Evolutionary conservation across 2,888 invertebrate species (phyloP).

Genomic region (Pomacea canaliculata): DNA sequence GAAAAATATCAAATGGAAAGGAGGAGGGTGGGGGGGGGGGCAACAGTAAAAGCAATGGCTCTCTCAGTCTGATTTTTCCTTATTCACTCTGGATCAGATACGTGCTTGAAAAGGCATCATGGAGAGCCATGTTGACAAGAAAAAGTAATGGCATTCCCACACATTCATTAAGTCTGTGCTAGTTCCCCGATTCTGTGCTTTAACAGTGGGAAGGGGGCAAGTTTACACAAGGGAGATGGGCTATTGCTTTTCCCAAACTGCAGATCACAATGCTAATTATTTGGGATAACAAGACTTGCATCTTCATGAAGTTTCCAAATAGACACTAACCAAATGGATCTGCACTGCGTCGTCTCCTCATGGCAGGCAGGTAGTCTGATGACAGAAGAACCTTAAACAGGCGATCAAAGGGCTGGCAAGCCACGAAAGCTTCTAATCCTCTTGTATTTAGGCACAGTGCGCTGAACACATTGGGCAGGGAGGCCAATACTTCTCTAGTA

Average conservation of each 20-base stretch:
- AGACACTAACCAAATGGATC: conserved; percentile 72
- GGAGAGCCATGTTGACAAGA: background rate
- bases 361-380: conserved; percentile 85
- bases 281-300: too few relatives aligned
- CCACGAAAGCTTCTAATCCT: conserved; percentile 83
- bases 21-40: too few relatives aligned
- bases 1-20: too few relatives aligned
- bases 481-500: conserved; percentile 78
- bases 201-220: too few relatives aligned
- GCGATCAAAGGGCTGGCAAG: conserved; percentile 84
- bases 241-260: too few relatives aligned
- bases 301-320: too few relatives aligned
- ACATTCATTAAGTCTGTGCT: too few relatives aligned
- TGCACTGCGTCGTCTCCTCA: conserved; percentile 84
- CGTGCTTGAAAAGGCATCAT: conserved; percentile 19
- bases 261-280: too few relatives aligned
- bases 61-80: conserved; percentile 7
- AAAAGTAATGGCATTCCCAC: too few relatives aligned
- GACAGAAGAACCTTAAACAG: conserved; percentile 81
- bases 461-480: conserved; percentile 85
- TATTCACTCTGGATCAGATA: conserved; percentile 1
- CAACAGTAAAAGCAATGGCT: background rate
- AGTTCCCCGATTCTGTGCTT: too few relatives aligned
- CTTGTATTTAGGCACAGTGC: conserved; percentile 87
- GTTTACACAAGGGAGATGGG: too few relatives aligned